Conservation (phyloP, 1,140 invertebrate species). For the Nasonia vitripennis region DNA sequence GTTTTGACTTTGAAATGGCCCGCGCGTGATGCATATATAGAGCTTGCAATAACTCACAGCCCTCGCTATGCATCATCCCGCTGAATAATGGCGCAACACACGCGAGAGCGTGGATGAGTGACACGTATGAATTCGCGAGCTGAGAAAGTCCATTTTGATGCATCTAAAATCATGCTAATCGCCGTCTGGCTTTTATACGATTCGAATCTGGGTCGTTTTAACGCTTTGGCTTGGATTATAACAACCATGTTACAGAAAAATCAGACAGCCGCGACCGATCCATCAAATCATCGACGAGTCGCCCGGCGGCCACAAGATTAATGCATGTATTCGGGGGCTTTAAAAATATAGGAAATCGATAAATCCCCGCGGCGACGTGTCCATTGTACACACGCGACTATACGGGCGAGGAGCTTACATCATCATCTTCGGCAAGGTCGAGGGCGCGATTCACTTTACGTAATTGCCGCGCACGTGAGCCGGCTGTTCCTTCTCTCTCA, state of each 20-base stretch:
- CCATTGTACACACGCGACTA: constrained; percentile 3
- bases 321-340: not conserved
- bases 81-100: constrained; percentile 21
- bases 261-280: not conserved
- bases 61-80: not conserved
- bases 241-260: no score
- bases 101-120: not conserved
- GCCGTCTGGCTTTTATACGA: not conserved
- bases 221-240: no score
- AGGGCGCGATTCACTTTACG: constrained; percentile 53
- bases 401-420: not conserved
- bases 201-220: not conserved
- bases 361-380: constrained; percentile 3
- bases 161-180: constrained; percentile 1
- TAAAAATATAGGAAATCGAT: constrained; percentile 37
- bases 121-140: not conserved
- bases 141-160: not conserved
- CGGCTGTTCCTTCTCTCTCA: constrained; percentile 23
- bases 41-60: constrained; percentile 12
- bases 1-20: not conserved
- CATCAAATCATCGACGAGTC: not conserved
- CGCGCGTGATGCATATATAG: not conserved
- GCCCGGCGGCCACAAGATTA: not conserved
- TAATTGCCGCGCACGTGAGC: constrained; percentile 40
- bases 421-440: constrained; percentile 56